phyloP scores from a whole-genome alignment of 2,113 vertebrate species.

The Ctenomys sociabilis region DNA sequence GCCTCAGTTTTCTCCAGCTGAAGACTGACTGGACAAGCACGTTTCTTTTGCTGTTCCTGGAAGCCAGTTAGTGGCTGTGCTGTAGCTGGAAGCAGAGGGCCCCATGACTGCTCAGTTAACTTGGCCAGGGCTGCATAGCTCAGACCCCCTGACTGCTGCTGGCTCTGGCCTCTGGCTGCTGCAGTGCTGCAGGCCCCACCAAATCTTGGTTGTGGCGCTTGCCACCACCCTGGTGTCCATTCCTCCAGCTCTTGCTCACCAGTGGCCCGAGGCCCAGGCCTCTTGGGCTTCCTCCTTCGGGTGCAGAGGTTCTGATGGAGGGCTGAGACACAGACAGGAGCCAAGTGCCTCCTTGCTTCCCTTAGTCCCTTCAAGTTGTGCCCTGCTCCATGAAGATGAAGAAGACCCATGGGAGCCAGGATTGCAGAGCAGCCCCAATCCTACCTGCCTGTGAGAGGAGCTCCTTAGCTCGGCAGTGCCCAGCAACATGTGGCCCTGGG shows the following conservation, averaged over 20 bases:
- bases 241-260: not conserved
- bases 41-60: not conserved
- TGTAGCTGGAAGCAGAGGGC: not conserved
- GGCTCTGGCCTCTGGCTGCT: not conserved
- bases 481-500: rapidly evolving
- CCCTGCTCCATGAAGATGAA: not conserved
- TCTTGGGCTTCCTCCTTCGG: not conserved
- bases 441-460: not conserved
- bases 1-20: not conserved
- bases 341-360: too few relatives aligned
- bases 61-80: not conserved
- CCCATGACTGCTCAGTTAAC: not conserved
- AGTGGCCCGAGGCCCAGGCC: not conserved
- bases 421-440: not conserved
- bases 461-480: rapidly evolving
- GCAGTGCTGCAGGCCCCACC: not conserved
- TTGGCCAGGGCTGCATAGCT: not conserved
- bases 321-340: not conserved
- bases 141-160: not conserved
- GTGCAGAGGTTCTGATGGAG: not conserved
- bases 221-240: not conserved
- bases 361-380: not conserved
- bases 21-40: not conserved
- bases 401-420: not conserved
- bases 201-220: not conserved